These are phyloP conservation scores for Euphysa ruthae DNA, from an alignment of 30 jellyfish, hydroid and myxozoan species.

Conservation along the genomic window DNA sequence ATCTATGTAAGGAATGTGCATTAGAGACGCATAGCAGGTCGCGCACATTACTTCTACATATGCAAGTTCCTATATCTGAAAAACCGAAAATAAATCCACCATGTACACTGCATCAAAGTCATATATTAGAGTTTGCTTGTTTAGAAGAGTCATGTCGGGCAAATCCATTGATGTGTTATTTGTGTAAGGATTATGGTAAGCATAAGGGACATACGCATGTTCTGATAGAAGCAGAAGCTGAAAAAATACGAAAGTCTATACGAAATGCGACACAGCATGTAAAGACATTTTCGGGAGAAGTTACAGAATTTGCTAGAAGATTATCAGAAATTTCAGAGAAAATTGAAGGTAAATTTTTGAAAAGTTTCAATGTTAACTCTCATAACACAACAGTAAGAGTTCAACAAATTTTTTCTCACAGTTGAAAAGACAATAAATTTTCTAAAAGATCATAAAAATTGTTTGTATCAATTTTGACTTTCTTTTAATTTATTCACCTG, in stretches of 20 bases:
- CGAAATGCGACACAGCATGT: constrained; percentile 74
- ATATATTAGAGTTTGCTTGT: constrained; percentile 86
- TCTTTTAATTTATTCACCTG: too few relatives aligned
- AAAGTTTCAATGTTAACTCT: too few relatives aligned
- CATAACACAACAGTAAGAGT: too few relatives aligned
- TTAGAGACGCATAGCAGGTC: constrained; percentile 58
- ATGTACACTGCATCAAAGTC: constrained; percentile 80
- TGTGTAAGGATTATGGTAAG: constrained; percentile 87
- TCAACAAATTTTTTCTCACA: too few relatives aligned
- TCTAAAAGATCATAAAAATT: too few relatives aligned
- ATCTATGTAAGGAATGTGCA: constrained; percentile 64
- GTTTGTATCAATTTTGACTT: too few relatives aligned
- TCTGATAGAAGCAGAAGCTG: constrained; percentile 81
- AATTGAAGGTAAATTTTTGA: constrained; percentile 69
- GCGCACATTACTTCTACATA: constrained; percentile 61
- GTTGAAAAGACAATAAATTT: too few relatives aligned
- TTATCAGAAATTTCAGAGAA: constrained; percentile 58
- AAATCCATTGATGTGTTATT: constrained; percentile 81
- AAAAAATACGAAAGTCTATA: constrained; percentile 64
- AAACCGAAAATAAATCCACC: constrained; percentile 86
- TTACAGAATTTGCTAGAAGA: constrained; percentile 64
- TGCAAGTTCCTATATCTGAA: constrained; percentile 68
- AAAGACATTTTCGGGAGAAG: constrained; percentile 65
- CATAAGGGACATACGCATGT: constrained; percentile 96
- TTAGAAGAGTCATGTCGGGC: constrained; percentile 78